Percentiles rank a stretch among this genome's conserved stretches.
Conservation (phyloP, 2,888 invertebrate genomes). For the Dascillus cervinus region DNA sequence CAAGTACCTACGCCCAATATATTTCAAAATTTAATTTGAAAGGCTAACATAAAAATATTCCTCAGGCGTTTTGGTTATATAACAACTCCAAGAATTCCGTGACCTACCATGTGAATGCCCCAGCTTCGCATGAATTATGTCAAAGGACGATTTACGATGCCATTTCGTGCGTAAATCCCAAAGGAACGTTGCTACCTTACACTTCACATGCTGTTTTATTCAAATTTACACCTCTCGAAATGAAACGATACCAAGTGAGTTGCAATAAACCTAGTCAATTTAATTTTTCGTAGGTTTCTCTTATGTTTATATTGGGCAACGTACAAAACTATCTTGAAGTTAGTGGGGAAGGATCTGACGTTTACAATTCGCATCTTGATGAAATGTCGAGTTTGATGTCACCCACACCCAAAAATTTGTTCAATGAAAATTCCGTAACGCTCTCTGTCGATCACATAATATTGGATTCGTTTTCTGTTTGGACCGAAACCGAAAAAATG, state of each 20-base stretch:
- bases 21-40: background rate
- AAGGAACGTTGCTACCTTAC: slow-evolving; percentile 27
- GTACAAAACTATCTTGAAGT: no score
- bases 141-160: slow-evolving; percentile 29
- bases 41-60: background rate
- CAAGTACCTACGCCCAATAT: slow-evolving; percentile 14
- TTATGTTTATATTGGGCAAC: slow-evolving; percentile 16
- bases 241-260: slow-evolving; percentile 31
- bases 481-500: slow-evolving; percentile 31
- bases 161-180: slow-evolving; percentile 35
- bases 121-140: slow-evolving; percentile 27
- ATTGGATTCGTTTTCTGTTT: slow-evolving; percentile 30
- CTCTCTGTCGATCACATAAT: slow-evolving; percentile 37
- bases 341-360: slow-evolving; percentile 8
- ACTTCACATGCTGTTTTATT: slow-evolving; percentile 33
- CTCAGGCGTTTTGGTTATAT: slow-evolving; percentile 38
- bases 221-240: slow-evolving; percentile 38
- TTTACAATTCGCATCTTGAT: background rate
- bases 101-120: slow-evolving; percentile 27
- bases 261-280: background rate
- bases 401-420: background rate
- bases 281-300: slow-evolving; percentile 9
- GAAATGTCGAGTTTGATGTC: background rate
- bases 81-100: slow-evolving; percentile 33
- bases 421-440: slow-evolving; percentile 21